Evolutionary conservation across 2,113 vertebrate genomes (phyloP).

Genomic region (Coptodon rendalli): DNA sequence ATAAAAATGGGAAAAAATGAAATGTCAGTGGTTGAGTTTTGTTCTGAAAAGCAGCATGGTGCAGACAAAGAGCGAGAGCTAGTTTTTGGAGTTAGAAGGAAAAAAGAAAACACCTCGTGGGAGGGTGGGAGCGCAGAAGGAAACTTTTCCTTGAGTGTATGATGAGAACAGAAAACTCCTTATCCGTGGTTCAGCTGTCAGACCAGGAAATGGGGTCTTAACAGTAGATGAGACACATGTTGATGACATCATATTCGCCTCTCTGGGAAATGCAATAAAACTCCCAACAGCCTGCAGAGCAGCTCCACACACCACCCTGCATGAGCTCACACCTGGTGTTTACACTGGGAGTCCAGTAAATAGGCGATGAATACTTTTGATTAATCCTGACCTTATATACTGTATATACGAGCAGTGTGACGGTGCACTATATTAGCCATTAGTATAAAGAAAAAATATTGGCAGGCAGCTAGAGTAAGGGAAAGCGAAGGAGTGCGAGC

Average conservation of each 20-base stretch:
- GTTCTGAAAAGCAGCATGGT: background rate
- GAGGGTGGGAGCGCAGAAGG: background rate
- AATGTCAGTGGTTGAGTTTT: background rate
- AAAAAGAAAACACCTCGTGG: conserved; percentile 12
- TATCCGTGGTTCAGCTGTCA: conserved; percentile 38
- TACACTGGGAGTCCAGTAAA: background rate
- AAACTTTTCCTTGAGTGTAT: conserved; percentile 12
- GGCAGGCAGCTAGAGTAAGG: background rate
- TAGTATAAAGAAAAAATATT: background rate
- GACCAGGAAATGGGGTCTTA: conserved; percentile 46
- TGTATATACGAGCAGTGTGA: background rate
- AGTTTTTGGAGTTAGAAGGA: background rate
- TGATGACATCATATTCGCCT: conserved; percentile 55
- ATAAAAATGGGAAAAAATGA: conserved; percentile 26
- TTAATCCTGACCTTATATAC: background rate
- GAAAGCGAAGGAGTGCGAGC: background rate
- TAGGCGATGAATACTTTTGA: background rate
- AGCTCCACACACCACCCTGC: background rate
- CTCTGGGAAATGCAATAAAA: conserved; percentile 54
- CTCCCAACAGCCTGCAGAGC: background rate
- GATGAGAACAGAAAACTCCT: conserved; percentile 39
- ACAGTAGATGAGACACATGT: conserved; percentile 45
- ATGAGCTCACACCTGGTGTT: conserved; percentile 28
- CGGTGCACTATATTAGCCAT: background rate
- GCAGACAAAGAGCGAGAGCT: background rate